Percentiles rank a stretch among this genome's conserved stretches.
These are phyloP conservation scores for Drosophila teissieri DNA, from an alignment of 1,140 invertebrate species.

Conservation along the genomic window DNA sequence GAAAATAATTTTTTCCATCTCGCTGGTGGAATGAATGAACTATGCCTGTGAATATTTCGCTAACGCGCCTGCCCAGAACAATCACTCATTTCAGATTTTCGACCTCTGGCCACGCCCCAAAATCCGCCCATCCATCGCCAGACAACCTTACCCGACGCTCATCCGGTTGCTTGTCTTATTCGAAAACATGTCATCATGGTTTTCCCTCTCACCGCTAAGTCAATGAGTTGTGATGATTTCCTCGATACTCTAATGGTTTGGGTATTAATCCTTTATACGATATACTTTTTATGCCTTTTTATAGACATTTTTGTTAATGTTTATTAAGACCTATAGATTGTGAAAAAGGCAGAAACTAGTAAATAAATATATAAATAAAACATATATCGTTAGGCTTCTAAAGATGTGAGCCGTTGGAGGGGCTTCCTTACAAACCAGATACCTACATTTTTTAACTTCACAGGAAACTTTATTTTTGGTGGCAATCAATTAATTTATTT, in stretches of 20 bases:
- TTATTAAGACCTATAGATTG: too few relatives aligned
- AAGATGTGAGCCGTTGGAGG: too few relatives aligned
- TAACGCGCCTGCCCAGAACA: conserved; percentile 64
- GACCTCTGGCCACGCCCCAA: background rate
- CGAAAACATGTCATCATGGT: conserved; percentile 62
- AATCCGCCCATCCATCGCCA: conserved; percentile 3
- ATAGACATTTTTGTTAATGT: too few relatives aligned
- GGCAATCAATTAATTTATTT: too few relatives aligned
- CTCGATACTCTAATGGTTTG: conserved; percentile 6
- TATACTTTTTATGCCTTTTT: too few relatives aligned
- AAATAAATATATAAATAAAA: too few relatives aligned
- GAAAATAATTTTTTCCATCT: background rate
- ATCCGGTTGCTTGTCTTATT: conserved; percentile 32
- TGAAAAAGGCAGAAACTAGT: too few relatives aligned
- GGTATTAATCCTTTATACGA: too few relatives aligned
- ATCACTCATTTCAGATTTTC: conserved; percentile 69
- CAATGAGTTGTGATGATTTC: conserved; percentile 74
- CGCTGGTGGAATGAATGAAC: conserved; percentile 52
- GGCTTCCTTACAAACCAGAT: too few relatives aligned
- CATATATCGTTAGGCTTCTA: too few relatives aligned
- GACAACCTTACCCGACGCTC: conserved; percentile 22
- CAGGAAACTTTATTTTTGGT: too few relatives aligned
- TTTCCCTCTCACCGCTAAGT: conserved; percentile 55
- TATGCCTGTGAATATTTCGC: conserved; percentile 77
- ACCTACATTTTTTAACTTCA: too few relatives aligned